Evolutionary conservation across 1,140 invertebrate species (phyloP), one percentile per base, ranked within the genome.

Genomic region (Drosophila simulans): DNA sequence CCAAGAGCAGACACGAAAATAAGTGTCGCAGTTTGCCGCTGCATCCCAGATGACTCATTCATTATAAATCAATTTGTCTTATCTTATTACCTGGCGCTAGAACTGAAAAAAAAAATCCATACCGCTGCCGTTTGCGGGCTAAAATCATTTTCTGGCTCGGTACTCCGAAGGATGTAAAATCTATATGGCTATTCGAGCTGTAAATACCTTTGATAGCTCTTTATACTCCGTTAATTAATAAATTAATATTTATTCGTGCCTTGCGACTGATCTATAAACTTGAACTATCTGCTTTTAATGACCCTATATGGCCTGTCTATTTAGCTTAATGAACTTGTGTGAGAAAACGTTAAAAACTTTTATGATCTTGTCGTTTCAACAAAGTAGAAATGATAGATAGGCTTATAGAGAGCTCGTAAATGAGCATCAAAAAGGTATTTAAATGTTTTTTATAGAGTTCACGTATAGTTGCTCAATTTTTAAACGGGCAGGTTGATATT

Each of bases 21-120:
- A 65, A 56, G 55, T 68, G 60, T 71, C 70, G 74, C 78, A 71
- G 54, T 71, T 70, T 57, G 60, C 51, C 52, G 54, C 71, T 76
- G 72, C 65, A 53, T 77, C 78, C 63, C 56, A 54, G 60, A 57
- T 89, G 84, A 89, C 72, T 89, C 85, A 88, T 73, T 84, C 60
- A 80, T 74, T 89, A 88, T 88, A 88, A 88, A 88, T 88, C 80
- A 89, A 88, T 80, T 89, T 84, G 80, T 65, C 58, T 89, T 84
- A 89, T 89, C 84, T 62, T 62, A 42, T 39, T 25, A 17, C 17
- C 27, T 34, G 57, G 57, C 64, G 65, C 60, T 49, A 51, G 17
- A 15, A 34, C 13, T 25, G n/a, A 57, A 46, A 43, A 46, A 46
- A 43, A 69, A 63, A 49, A 70, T 77, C 54, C 43, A 46, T 43